Base-by-base conservation (phyloP, 2,888 invertebrate species). In the Barypeithes pellucidus region DNA sequence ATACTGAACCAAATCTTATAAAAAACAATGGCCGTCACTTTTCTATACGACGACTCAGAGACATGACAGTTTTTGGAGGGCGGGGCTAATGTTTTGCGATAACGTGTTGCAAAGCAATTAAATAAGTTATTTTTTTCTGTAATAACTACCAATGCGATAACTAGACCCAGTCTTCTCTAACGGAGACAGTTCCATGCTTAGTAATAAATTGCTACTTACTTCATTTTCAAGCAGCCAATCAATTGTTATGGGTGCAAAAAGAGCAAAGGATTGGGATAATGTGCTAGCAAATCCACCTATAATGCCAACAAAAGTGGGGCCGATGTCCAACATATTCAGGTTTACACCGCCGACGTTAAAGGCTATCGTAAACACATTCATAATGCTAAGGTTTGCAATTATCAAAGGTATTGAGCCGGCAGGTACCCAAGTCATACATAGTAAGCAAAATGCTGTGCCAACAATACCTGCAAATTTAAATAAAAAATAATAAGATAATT, bases 231-330 rank as follows among this genome's bases (percentile, higher is more conserved):
- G 2, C 9, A 47, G 1, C 47, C 47, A 47, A 7, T 47, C 47
- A 20, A 47, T 20, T 18, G 47, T 47, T 12, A 47, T 20, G 11
- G 47, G 47, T 47, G 47, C 47, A 8, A 47, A 47, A 20, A 47
- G 47, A 9, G 47, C 47, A 20, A 22, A 16, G 20, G 20, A 20
- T 11, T 47, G 47, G 9, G 20, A 8, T 3, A 47, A 0, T 47
- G 47, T 47, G 12, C 18, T 47, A 11, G 47, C 47, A 12, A 47
- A 47, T 20, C 47, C 47, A 20, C 9, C 1, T 8, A 47, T 47
- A 11, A 47, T 22, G 11, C 47, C 47, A 20, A 20, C 18, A 47
- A 47, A 47, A 11, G 9, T 20, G 9, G 47, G 47, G 3, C 20
- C 18, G 5, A 47, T 47, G 12, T 47, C 47, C 4, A 47, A 11